These are phyloP conservation scores for Medauroidea extradentata DNA, from an alignment of 1,140 invertebrate species.

Conservation along the genomic window DNA sequence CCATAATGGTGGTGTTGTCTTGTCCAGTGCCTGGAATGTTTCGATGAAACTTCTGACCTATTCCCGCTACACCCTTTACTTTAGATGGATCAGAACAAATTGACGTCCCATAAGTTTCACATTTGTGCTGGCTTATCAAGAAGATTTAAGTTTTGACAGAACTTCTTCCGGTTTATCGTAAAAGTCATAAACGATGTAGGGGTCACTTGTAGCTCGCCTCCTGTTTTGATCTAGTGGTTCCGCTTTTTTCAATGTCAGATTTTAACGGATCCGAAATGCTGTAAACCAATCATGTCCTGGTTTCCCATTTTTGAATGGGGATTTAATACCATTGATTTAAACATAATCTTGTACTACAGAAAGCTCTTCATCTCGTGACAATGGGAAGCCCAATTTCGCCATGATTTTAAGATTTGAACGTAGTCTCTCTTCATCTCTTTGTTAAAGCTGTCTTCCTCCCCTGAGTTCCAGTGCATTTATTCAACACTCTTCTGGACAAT, in stretches of 20 bases:
- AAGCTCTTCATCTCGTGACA: background rate
- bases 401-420: background rate
- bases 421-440: constrained; percentile 1
- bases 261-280: background rate
- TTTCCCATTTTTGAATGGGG: constrained; percentile 8
- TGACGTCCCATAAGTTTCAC: constrained; percentile 16
- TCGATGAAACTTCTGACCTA: constrained; percentile 14
- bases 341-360: constrained; percentile 3
- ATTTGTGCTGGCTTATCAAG: constrained; percentile 17
- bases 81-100: constrained; percentile 10
- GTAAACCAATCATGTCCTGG: constrained; percentile 3
- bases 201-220: constrained; percentile 12
- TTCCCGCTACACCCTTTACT: constrained; percentile 9
- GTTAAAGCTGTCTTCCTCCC: constrained; percentile 8
- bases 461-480: background rate
- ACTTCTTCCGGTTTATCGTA: constrained; percentile 8
- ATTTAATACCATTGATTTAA: background rate
- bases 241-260: background rate
- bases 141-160: constrained; percentile 13
- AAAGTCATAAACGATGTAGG: constrained; percentile 22
- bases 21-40: constrained; percentile 4
- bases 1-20: constrained; percentile 15
- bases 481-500: background rate
- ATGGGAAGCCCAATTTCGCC: constrained; percentile 7
- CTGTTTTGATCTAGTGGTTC: constrained; percentile 11